phyloP scores from a whole-genome alignment of 1,140 invertebrate species.

The Aphelinus atriplicis region DNA sequence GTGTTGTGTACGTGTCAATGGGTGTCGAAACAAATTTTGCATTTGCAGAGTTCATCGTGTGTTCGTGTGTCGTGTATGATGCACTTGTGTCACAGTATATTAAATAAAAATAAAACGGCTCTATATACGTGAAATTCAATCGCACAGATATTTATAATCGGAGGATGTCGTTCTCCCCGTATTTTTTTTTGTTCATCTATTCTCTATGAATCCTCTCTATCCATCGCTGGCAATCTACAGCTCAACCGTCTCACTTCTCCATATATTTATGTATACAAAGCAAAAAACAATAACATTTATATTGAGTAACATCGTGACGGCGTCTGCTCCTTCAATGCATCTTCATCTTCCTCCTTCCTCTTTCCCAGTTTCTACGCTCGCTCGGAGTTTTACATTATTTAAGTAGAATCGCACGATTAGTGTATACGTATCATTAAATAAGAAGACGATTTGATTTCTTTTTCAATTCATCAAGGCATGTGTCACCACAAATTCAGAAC shows the following conservation, averaged over 20 bases:
- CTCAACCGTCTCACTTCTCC: constrained; percentile 41
- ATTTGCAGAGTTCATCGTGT: not conserved
- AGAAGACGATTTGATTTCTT: constrained; percentile 21
- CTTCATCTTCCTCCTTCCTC: not conserved
- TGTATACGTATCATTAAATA: constrained; percentile 23
- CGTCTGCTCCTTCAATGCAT: constrained; percentile 34
- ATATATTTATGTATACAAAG: constrained; percentile 53
- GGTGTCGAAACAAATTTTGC: constrained; percentile 7
- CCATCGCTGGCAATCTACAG: constrained; percentile 41
- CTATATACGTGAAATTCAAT: constrained; percentile 54
- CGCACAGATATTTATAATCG: constrained; percentile 51
- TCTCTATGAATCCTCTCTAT: constrained; percentile 18
- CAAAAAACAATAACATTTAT: constrained; percentile 55
- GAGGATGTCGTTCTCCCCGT: constrained; percentile 34
- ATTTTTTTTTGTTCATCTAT: constrained; percentile 39
- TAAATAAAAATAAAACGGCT: constrained; percentile 56
- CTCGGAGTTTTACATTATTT: constrained; percentile 27
- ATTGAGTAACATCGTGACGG: constrained; percentile 47
- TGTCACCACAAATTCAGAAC: not conserved
- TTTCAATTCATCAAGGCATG: not conserved
- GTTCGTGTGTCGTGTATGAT: not conserved
- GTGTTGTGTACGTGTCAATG: too few relatives aligned
- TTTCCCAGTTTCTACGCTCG: constrained; percentile 1
- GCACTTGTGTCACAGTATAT: constrained; percentile 20
- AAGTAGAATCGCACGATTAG: constrained; percentile 34